phyloP scores from a whole-genome alignment of 2,113 vertebrate species.

The Aptenodytes forsteri region DNA sequence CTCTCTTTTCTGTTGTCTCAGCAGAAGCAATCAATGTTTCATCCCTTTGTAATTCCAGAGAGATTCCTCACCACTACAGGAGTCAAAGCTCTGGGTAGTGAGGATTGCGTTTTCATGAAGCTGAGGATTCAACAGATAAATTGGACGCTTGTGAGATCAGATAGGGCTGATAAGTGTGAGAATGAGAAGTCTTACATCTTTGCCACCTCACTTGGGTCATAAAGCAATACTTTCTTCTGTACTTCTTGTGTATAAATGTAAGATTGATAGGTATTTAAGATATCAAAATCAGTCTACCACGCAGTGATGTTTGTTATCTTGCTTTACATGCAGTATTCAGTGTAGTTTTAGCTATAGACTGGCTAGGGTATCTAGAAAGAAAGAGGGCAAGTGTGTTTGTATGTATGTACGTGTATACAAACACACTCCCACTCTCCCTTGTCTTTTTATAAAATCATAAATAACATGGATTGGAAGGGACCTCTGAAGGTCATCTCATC shows the following conservation, averaged over 20 bases:
- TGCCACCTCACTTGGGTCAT: not conserved
- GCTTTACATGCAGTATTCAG: not conserved
- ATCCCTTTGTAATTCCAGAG: not conserved
- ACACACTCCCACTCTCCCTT: not conserved
- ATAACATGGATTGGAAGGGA: not conserved
- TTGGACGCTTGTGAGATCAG: not conserved
- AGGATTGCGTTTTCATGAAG: not conserved
- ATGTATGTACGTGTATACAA: not conserved
- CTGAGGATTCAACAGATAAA: not conserved
- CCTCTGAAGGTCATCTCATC: not conserved
- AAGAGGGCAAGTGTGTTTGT: not conserved
- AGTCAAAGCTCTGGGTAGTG: not conserved
- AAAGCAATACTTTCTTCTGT: not conserved
- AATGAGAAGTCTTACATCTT: not conserved
- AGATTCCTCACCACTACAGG: not conserved
- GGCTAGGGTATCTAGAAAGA: not conserved
- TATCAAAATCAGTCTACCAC: not conserved
- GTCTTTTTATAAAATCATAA: not conserved
- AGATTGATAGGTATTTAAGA: not conserved
- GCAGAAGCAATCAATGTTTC: not conserved
- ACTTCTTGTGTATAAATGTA: not conserved
- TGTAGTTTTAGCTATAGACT: not conserved
- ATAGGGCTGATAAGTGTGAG: not conserved
- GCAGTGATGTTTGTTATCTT: not conserved
- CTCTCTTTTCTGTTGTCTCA: not conserved